A percentile compares a stretch with the other conserved stretches of the same genome.
Conservation (phyloP, 92 coral and sea anemone genomes). For the Umimayanthus chanpuru region DNA sequence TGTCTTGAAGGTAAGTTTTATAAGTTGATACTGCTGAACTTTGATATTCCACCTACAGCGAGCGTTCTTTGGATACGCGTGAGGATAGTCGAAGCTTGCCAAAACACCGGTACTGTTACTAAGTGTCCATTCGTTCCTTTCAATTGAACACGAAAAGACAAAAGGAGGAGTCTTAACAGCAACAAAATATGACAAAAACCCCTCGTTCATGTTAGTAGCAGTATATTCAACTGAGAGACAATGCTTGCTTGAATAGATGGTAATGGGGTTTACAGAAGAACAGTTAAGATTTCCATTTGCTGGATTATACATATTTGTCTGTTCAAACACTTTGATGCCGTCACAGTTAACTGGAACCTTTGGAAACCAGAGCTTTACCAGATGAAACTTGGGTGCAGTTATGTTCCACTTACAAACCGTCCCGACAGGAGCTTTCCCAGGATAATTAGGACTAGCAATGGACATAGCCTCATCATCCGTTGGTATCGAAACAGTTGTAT, state of each 20-base stretch:
- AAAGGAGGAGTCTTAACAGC: slow-evolving; percentile 34
- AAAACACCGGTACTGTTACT: background rate
- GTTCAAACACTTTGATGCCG: slow-evolving; percentile 13
- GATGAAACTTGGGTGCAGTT: slow-evolving; percentile 31
- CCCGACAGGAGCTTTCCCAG: background rate
- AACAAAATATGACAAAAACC: background rate
- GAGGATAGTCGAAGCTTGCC: slow-evolving; percentile 33
- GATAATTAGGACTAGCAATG: slow-evolving; percentile 14
- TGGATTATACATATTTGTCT: background rate
- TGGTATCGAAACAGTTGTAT: background rate
- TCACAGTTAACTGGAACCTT: background rate
- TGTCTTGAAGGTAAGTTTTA: slow-evolving; percentile 23
- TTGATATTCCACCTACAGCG: slow-evolving; percentile 19
- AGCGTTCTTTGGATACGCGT: background rate
- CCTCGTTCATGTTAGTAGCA: background rate
- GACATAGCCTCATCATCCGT: slow-evolving; percentile 19
- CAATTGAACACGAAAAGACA: slow-evolving; percentile 16
- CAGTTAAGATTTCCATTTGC: background rate
- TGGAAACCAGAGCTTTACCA: slow-evolving; percentile 28
- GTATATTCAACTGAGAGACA: slow-evolving; percentile 18
- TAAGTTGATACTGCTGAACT: background rate
- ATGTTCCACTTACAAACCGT: slow-evolving; percentile 28
- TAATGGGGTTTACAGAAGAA: background rate
- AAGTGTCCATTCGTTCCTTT: background rate
- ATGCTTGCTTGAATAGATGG: slow-evolving; percentile 16